phyloP scores from a whole-genome alignment of 2,797 vertebrate species.

The Leptodactylus fallax region DNA sequence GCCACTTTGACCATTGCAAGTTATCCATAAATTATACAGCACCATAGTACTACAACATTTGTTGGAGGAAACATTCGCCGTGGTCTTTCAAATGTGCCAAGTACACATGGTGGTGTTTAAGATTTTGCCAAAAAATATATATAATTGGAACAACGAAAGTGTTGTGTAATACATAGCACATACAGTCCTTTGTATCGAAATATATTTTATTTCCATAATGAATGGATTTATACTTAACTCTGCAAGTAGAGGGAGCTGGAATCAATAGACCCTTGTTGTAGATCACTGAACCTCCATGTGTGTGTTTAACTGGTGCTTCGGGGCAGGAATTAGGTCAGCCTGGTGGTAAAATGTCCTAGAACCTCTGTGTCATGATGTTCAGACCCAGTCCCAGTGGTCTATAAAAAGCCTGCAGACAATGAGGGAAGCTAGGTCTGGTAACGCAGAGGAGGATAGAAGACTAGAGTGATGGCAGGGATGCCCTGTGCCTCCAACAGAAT shows the following conservation, averaged over 20 bases:
- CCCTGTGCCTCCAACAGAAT: too few species aligned
- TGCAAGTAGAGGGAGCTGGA: neutral
- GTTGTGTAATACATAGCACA: neutral
- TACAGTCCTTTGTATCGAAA: neutral
- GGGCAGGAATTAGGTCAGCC: too few species aligned
- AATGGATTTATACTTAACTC: neutral
- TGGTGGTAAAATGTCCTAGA: too few species aligned
- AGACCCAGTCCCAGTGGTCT: too few species aligned
- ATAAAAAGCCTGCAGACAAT: too few species aligned
- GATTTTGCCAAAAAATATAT: neutral
- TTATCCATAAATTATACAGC: neutral
- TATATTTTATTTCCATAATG: neutral
- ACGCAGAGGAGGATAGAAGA: too few species aligned
- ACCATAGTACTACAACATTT: neutral
- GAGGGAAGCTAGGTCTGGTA: too few species aligned
- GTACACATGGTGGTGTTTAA: neutral
- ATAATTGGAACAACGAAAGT: neutral
- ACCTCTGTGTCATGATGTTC: too few species aligned
- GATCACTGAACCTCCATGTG: too few species aligned
- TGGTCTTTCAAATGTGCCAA: constrained; percentile 11
- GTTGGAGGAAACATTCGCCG: neutral
- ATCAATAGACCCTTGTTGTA: neutral
- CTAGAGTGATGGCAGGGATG: too few species aligned
- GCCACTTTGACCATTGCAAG: neutral
- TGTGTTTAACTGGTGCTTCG: too few species aligned